A percentile compares a stretch with the other conserved stretches of the same genome.
These are phyloP conservation scores for Hypomecis punctinalis DNA, from an alignment of 2,888 invertebrate genomes.

Conservation along the genomic window DNA sequence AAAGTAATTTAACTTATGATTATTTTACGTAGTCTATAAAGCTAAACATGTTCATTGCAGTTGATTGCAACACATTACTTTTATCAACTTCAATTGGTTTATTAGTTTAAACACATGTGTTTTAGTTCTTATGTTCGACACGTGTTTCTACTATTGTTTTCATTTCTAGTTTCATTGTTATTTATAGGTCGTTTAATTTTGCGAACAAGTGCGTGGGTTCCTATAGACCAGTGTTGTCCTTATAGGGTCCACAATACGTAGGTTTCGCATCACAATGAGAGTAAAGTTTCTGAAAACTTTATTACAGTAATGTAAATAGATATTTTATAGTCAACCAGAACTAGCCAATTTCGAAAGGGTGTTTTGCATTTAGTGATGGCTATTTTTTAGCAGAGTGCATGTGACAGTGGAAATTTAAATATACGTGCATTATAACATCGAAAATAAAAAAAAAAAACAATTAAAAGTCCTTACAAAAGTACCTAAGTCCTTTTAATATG, in stretches of 20 bases:
- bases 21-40: slow-evolving; percentile 10
- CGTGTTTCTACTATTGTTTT: slow-evolving; percentile 34
- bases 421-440: too few relatives aligned
- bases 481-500: too few relatives aligned
- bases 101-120: slow-evolving; percentile 1
- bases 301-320: slow-evolving; percentile 22
- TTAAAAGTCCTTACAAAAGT: too few relatives aligned
- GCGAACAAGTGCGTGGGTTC: slow-evolving; percentile 41
- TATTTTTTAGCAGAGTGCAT: too few relatives aligned
- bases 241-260: slow-evolving; percentile 34
- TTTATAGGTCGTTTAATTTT: slow-evolving; percentile 42
- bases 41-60: slow-evolving; percentile 15
- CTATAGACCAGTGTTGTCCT: slow-evolving; percentile 31
- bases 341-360: not conserved
- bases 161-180: slow-evolving; percentile 29
- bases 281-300: slow-evolving; percentile 27
- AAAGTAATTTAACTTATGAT: too few relatives aligned
- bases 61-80: not conserved
- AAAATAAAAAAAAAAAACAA: too few relatives aligned
- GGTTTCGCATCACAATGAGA: slow-evolving; percentile 35
- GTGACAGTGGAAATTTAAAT: too few relatives aligned
- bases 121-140: slow-evolving; percentile 19
- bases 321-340: slow-evolving; percentile 19
- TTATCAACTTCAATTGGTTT: not conserved
- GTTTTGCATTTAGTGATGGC: not conserved